phyloP scores from a whole-genome alignment of 2,797 vertebrate genomes.

The Aldrovandia affinis region DNA sequence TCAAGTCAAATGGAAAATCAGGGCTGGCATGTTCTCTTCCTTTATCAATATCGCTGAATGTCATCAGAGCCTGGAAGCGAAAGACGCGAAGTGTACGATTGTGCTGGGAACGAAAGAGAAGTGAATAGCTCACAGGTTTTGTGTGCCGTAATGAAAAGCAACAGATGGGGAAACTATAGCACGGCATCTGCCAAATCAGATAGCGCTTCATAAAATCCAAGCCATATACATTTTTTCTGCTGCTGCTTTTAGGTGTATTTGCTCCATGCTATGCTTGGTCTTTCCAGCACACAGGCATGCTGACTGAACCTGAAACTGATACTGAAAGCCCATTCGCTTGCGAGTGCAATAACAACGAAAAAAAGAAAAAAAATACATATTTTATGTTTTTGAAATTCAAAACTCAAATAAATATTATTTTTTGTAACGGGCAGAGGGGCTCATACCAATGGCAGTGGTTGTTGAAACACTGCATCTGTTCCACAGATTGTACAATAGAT shows the following conservation, averaged over 20 bases:
- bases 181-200: constrained; percentile 38
- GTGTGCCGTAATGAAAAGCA: constrained; percentile 18
- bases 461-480: not conserved
- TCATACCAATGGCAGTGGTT: not conserved
- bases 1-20: constrained; percentile 49
- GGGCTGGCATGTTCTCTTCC: constrained; percentile 30
- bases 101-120: not conserved
- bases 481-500: not conserved
- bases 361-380: not conserved
- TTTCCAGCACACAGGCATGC: not conserved
- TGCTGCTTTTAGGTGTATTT: not conserved
- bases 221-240: constrained; percentile 3
- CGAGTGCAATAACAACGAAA: not conserved
- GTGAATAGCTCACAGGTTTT: constrained; percentile 21
- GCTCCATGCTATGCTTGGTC: not conserved
- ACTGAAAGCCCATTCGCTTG: not conserved
- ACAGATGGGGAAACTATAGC: constrained; percentile 43
- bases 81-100: not conserved
- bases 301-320: not conserved
- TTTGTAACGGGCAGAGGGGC: not conserved
- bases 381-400: not conserved
- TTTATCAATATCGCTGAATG: constrained; percentile 48
- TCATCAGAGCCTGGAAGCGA: constrained; percentile 52
- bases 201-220: constrained; percentile 8
- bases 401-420: not conserved